Evolutionary conservation across 2,888 invertebrate species (phyloP).

Genomic region (Sarcophaga caerulescens): DNA sequence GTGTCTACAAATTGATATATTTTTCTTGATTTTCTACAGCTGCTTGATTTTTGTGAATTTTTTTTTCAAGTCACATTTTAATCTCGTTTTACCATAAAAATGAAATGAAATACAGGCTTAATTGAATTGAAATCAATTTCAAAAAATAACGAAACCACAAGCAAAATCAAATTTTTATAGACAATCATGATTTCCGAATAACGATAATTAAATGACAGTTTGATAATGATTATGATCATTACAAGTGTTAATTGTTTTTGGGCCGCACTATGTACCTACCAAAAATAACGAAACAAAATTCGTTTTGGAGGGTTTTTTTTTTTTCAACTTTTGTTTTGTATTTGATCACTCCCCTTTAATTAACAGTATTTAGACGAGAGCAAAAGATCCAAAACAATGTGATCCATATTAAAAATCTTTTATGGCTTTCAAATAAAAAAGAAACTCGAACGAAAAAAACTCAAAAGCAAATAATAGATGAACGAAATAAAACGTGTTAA

Average conservation of each 20-base stretch:
- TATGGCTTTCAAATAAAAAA: constrained; percentile 1
- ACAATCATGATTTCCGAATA: constrained; percentile 27
- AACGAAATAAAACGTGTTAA: neutral
- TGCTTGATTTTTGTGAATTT: neutral
- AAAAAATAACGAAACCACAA: neutral
- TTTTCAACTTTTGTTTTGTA: constrained; percentile 16
- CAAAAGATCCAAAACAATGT: neutral
- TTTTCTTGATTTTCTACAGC: constrained; percentile 10
- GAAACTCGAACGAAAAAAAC: constrained; percentile 6
- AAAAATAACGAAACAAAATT: neutral
- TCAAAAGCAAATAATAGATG: neutral
- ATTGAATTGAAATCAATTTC: constrained; percentile 36
- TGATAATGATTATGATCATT: constrained; percentile 54
- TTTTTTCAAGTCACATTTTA: constrained; percentile 32
- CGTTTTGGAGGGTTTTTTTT: constrained; percentile 5
- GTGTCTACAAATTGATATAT: constrained; percentile 38
- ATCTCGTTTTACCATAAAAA: constrained; percentile 51
- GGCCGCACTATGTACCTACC: neutral
- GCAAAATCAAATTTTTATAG: neutral
- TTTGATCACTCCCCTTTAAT: constrained; percentile 60
- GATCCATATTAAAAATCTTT: constrained; percentile 50
- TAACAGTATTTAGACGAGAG: constrained; percentile 39
- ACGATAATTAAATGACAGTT: constrained; percentile 50
- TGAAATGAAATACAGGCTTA: neutral
- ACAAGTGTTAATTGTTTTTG: constrained; percentile 58